A percentile compares a stretch with the other conserved stretches of the same genome.
Evolutionary conservation across 2,113 vertebrate genomes (phyloP).

Genomic region (Apodemus sylvaticus): DNA sequence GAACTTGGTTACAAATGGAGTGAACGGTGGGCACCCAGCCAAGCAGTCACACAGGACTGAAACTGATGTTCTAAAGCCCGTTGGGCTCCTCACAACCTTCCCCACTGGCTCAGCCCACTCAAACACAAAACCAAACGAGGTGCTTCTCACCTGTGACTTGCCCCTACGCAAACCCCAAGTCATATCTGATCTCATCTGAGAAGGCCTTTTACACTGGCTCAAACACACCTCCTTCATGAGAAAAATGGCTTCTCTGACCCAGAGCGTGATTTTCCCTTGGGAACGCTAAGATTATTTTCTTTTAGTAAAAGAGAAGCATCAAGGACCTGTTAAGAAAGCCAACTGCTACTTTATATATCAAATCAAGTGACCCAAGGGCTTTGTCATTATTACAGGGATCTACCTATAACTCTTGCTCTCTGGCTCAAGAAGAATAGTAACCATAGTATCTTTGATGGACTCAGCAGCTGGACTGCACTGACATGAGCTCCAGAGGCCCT

Average conservation of each 20-base stretch:
- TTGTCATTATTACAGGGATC: neutral
- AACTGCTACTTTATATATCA: neutral
- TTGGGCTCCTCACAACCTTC: neutral
- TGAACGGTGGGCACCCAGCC: slow-evolving; percentile 44
- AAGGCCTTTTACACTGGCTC: neutral
- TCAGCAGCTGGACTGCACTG: neutral
- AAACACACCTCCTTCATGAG: slow-evolving; percentile 31
- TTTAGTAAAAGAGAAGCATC: neutral
- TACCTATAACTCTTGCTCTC: neutral
- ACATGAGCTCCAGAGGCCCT: neutral
- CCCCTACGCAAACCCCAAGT: slow-evolving; percentile 70
- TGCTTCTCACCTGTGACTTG: slow-evolving; percentile 44
- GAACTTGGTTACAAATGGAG: neutral
- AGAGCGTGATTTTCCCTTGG: slow-evolving; percentile 28
- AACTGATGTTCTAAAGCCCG: slow-evolving; percentile 26
- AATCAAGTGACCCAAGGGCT: neutral
- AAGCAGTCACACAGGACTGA: neutral
- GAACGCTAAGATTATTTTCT: slow-evolving; percentile 20
- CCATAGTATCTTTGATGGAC: neutral
- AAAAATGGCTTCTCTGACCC: slow-evolving; percentile 43
- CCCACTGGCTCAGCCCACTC: slow-evolving; percentile 47
- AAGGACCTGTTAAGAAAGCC: neutral
- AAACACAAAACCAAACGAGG: slow-evolving; percentile 44
- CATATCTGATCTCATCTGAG: slow-evolving; percentile 55
- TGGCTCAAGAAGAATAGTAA: neutral